These are phyloP conservation scores for Andrena haemorrhoa DNA, from an alignment of 2,888 invertebrate species.

Conservation along the genomic window DNA sequence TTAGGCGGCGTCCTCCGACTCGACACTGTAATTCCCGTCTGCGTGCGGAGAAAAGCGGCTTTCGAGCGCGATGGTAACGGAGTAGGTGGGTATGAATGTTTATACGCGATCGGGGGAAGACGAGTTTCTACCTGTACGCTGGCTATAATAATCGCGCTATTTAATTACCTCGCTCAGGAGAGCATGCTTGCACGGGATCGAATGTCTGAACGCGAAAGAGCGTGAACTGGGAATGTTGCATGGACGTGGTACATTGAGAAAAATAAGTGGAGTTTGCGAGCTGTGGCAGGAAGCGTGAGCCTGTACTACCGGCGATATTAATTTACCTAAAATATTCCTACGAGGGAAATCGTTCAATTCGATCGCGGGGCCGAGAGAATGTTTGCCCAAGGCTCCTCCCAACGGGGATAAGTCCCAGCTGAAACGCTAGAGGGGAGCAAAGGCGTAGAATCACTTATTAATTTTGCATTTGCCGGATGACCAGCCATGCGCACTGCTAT, in stretches of 20 bases:
- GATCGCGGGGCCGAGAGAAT: no score
- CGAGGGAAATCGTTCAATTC: not conserved
- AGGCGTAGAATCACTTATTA: conserved; percentile 52
- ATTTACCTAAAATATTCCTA: conserved; percentile 73
- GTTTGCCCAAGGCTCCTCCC: no score
- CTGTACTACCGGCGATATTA: conserved; percentile 56
- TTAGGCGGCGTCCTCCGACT: conserved; percentile 44
- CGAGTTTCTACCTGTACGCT: conserved; percentile 41
- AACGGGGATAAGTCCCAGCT: no score
- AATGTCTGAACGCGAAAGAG: no score
- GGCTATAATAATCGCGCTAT: conserved; percentile 50
- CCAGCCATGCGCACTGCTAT: conserved; percentile 5
- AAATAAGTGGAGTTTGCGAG: no score
- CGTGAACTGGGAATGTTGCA: no score
- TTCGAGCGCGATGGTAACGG: conserved; percentile 15
- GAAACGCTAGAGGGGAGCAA: conserved; percentile 11
- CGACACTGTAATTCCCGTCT: conserved; percentile 55
- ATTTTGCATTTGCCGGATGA: conserved; percentile 55
- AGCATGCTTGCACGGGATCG: no score
- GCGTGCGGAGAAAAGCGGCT: conserved; percentile 55
- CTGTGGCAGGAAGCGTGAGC: no score
- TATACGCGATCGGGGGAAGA: conserved; percentile 48
- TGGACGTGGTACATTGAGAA: no score
- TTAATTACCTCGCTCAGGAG: conserved; percentile 37
- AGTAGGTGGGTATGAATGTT: conserved; percentile 41